Percentiles rank a stretch among this genome's conserved stretches.
Evolutionary conservation across 2,797 vertebrate species (phyloP).

Genomic region (Hozukius guyotensis): DNA sequence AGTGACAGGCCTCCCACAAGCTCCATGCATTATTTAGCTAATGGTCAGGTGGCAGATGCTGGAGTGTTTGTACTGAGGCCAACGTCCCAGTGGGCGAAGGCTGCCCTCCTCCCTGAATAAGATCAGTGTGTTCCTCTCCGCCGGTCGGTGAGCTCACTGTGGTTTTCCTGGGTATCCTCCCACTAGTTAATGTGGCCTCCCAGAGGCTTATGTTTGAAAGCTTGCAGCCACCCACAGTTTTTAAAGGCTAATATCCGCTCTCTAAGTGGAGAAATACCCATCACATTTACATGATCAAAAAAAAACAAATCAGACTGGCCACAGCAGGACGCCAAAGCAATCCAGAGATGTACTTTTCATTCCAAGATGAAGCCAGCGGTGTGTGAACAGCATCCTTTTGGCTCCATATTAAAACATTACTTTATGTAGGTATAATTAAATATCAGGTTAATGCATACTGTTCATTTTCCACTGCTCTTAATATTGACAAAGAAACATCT

Average conservation of each 20-base stretch:
- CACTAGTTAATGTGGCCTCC: constrained; percentile 29
- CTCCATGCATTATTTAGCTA: constrained; percentile 76
- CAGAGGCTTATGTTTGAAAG: constrained; percentile 23
- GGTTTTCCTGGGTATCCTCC: constrained; percentile 25
- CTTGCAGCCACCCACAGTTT: constrained; percentile 25
- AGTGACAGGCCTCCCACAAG: constrained; percentile 37
- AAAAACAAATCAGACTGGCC: not conserved
- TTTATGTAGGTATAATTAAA: not conserved
- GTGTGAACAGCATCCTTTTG: not conserved
- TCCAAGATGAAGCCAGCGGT: not conserved
- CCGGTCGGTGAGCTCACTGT: constrained; percentile 12
- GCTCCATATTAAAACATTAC: not conserved
- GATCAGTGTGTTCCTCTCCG: constrained; percentile 17
- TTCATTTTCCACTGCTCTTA: not conserved
- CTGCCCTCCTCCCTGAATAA: not conserved
- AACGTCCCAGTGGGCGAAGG: constrained; percentile 27
- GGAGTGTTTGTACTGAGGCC: constrained; percentile 42
- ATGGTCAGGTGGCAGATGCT: constrained; percentile 69
- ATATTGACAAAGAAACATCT: not conserved
- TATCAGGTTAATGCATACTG: not conserved
- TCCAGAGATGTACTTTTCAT: not conserved
- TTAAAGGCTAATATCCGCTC: constrained; percentile 5
- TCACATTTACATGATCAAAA: constrained; percentile 28
- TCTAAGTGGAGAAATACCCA: constrained; percentile 22
- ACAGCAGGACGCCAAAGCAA: not conserved